Evolutionary conservation across 2,888 invertebrate species (phyloP).

Genomic region (Torymus auratus): DNA sequence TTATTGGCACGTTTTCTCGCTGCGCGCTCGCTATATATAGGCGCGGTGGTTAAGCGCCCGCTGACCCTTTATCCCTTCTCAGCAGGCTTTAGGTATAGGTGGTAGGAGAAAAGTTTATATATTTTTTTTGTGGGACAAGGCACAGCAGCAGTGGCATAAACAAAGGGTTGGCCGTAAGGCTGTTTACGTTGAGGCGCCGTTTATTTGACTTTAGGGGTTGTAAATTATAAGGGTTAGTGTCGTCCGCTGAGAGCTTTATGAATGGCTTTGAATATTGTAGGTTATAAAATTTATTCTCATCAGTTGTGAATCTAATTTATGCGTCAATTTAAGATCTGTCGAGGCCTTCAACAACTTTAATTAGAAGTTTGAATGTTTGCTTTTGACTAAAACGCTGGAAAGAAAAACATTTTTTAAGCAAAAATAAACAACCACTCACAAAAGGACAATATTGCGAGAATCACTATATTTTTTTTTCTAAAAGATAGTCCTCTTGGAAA

Average conservation of each 20-base stretch:
- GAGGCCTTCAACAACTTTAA: too few relatives aligned
- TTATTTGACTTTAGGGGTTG: slow-evolving; percentile 13
- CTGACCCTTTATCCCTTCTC: slow-evolving; percentile 25
- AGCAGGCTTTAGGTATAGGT: background rate
- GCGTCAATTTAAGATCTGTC: background rate
- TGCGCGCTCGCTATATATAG: background rate
- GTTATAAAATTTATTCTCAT: background rate
- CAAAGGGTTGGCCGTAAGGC: too few relatives aligned
- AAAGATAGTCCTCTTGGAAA: too few relatives aligned
- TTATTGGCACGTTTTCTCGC: slow-evolving; percentile 67
- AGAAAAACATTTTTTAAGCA: too few relatives aligned
- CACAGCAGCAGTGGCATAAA: too few relatives aligned
- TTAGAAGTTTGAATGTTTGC: too few relatives aligned
- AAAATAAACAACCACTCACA: too few relatives aligned
- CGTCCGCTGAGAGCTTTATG: background rate
- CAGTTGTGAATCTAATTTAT: background rate
- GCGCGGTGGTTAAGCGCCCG: slow-evolving; percentile 27
- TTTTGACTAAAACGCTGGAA: too few relatives aligned
- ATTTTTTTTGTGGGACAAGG: background rate
- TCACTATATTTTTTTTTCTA: too few relatives aligned
- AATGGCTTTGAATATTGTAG: background rate
- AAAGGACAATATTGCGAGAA: too few relatives aligned
- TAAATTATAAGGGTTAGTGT: slow-evolving; percentile 11
- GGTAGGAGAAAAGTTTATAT: slow-evolving; percentile 7
- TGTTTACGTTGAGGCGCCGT: background rate